A percentile compares a stretch with the other conserved stretches of the same genome.
Evolutionary conservation across 2,797 vertebrate genomes (phyloP).

Genomic region (Poecilia gillii): DNA sequence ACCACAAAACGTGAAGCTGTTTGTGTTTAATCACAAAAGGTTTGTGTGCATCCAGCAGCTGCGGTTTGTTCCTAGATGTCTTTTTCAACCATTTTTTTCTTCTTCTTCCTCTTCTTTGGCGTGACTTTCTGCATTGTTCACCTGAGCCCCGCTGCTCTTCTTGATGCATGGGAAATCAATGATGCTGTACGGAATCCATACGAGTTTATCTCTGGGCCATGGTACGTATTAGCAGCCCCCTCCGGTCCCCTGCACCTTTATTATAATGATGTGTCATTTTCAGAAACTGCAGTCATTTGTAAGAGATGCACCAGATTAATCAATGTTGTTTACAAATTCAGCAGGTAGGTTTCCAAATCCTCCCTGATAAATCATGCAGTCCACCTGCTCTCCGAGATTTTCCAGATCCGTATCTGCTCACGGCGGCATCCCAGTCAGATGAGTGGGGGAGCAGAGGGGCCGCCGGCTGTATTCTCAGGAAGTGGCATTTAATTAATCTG

Average conservation of each 20-base stretch:
- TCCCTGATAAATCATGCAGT: slow-evolving; percentile 74
- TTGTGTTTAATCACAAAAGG: slow-evolving; percentile 62
- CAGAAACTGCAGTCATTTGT: slow-evolving; percentile 72
- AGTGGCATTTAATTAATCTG: slow-evolving; percentile 78
- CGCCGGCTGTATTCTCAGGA: slow-evolving; percentile 55
- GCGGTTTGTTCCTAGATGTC: slow-evolving; percentile 44
- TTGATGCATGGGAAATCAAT: slow-evolving; percentile 73
- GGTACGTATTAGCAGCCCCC: slow-evolving; percentile 72
- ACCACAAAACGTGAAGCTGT: slow-evolving; percentile 40
- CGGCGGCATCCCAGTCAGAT: slow-evolving; percentile 53
- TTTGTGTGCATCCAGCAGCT: slow-evolving; percentile 35
- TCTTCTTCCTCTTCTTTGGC: slow-evolving; percentile 17
- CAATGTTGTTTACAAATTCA: slow-evolving; percentile 80
- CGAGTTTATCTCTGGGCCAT: slow-evolving; percentile 71
- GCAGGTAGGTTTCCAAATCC: slow-evolving; percentile 73
- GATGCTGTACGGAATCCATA: slow-evolving; percentile 55
- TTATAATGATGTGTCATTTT: slow-evolving; percentile 79
- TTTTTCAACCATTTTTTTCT: slow-evolving; percentile 22
- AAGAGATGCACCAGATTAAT: slow-evolving; percentile 69
- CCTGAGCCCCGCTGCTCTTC: slow-evolving; percentile 42
- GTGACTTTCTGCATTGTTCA: slow-evolving; percentile 60
- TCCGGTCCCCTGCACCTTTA: slow-evolving; percentile 54
- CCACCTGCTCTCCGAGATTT: slow-evolving; percentile 53
- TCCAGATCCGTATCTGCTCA: slow-evolving; percentile 53
- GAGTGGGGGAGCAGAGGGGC: background rate